Base-by-base conservation (phyloP, 2,888 invertebrate species). In the Tachina grossa region DNA sequence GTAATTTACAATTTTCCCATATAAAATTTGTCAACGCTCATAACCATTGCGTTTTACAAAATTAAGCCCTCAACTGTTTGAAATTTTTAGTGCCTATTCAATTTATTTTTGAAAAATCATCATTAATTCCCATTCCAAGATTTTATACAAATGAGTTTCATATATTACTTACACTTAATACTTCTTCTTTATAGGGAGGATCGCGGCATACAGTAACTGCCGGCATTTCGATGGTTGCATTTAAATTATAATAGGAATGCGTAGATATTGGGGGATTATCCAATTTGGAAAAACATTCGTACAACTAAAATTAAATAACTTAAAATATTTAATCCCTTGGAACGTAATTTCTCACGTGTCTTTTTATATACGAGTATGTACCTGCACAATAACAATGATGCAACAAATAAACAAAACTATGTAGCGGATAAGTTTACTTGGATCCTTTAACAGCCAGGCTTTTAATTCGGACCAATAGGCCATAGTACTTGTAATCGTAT, bases 171-270 rank as follows among this genome's bases (percentile, higher is more conserved):
- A 95, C 95, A 89, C 91, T 87, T 87, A 95, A 90, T 65, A 94
- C 93, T 1, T 94, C 91, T 57, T 90, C 93, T 89, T 95, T 95
- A 88, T 95, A 96, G 0, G 95, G 93, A 0, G 96, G 96, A 78
- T 95, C 94, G 31, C 95, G 93, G 88, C 96, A 96, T 87, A 96
- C 93, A 0, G 96, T 96, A 0, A 96, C 89, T 63, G 95, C 95
- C 0, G 96, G 96, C 92, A 95, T 96, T 87, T 93, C 91, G 74
- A 96, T 93, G 0, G 95, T 94, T 45, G 95, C 94, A 90, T 96
- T 96, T 78, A 95, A 93, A 87, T 94, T 94, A 85, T 95, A 95
- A 89, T 94, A 94, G 0, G 95, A 95, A 91, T 95, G 94, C 1
- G 96, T 96, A 0, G 95, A 94, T 45, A 95, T 94, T 0, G 96